Base-by-base conservation (phyloP, 2,888 invertebrate species). In the Chironomus tentans region DNA sequence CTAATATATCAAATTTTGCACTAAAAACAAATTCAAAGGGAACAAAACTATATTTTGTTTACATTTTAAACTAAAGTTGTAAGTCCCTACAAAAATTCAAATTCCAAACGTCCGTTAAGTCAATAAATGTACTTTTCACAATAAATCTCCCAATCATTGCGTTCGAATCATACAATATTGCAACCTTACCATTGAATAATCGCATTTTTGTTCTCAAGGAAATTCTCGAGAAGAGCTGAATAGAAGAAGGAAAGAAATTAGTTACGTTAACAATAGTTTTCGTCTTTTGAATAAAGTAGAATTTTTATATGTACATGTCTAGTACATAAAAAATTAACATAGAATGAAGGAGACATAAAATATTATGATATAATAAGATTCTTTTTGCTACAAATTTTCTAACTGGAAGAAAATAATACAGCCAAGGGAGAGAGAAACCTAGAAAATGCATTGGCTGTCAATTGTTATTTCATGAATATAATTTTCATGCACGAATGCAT, bases 301-400 rank as follows among this genome's bases (percentile, higher is more conserved):
- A 38, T 38, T 38, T 28, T 38, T 38, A 38, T 38, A 38, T 38
- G 38, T 38, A 56, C 56, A 69, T 38, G 24, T 69, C 38, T 69
- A 15, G 38, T 28, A 69, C 38, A 68, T 68, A 22, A 38, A 69
- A 69, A 69, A 69, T 69, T 69, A 69, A 12, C 69, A 69, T 69
- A 69, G 28, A 69, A 38, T 28, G 56, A 56, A 56, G 18, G 18
- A 56, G 15, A 7, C n/a, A 56, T 56, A 18, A 56, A 18, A 38
- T 38, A 38, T 15, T 56, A 56, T 56, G 15, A 56, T 15, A 18
- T 38, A 38, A 38, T 38, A 38, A 38, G 56, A 56, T 56, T 56
- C 56, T 15, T 15, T 18, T 18, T 56, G 56, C 15, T 18, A 56
- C 38, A 69, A 69, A 69, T 69, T 69, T 69, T 38, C 22, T 69